These are phyloP conservation scores for Antedon mediterranea DNA, from an alignment of 53 echinoderm and acorn worm species.

Conservation along the genomic window DNA sequence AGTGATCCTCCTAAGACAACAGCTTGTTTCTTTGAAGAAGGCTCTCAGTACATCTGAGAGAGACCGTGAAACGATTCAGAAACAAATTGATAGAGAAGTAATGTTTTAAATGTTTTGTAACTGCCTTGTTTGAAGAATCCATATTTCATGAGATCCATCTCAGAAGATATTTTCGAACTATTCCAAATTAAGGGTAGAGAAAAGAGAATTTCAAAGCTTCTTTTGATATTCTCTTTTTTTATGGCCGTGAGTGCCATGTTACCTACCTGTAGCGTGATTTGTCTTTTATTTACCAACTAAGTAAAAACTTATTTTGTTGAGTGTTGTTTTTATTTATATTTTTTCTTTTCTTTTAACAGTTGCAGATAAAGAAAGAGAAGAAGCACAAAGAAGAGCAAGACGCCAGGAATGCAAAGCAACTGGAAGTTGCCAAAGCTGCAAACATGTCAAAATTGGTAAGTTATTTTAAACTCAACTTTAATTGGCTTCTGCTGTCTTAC, in stretches of 20 bases:
- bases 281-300: neutral
- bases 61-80: conserved; percentile 70
- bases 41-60: conserved; percentile 72
- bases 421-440: conserved; percentile 72
- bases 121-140: too few species aligned
- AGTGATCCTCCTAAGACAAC: conserved; percentile 85
- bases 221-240: too few species aligned
- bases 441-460: conserved; percentile 81
- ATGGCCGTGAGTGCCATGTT: too few species aligned
- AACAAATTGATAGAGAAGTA: conserved; percentile 84
- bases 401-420: conserved; percentile 70
- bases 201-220: too few species aligned
- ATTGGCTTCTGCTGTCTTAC: too few species aligned
- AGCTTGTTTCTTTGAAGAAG: conserved; percentile 69
- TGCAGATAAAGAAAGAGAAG: conserved; percentile 73
- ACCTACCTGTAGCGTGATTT: too few species aligned
- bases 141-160: too few species aligned
- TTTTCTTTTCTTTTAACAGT: conserved; percentile 19
- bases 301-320: neutral
- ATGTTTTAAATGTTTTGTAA: neutral
- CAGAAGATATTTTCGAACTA: too few species aligned
- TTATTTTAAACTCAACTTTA: too few species aligned
- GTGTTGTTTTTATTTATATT: neutral
- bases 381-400: conserved; percentile 83
- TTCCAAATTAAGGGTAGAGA: too few species aligned